These are phyloP conservation scores for Sminthurides aquaticus DNA, from an alignment of 2,888 invertebrate genomes.

Conservation along the genomic window DNA sequence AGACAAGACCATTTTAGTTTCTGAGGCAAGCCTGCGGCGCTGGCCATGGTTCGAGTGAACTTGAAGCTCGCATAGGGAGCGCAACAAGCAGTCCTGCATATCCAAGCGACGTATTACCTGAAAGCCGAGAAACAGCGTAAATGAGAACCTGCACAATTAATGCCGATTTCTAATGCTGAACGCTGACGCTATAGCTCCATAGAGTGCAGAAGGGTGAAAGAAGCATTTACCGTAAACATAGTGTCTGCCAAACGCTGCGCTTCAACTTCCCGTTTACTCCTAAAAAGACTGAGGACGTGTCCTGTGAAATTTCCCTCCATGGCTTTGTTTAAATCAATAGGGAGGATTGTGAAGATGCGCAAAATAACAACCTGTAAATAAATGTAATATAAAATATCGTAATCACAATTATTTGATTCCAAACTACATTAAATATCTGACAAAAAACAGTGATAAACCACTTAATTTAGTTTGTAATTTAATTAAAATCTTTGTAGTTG, in stretches of 20 bases:
- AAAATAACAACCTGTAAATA: constrained; percentile 35
- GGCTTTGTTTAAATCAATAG: constrained; percentile 34
- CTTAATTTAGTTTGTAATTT: too few relatives aligned
- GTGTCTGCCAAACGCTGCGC: constrained; percentile 39
- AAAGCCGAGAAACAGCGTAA: neutral
- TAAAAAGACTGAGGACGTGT: neutral
- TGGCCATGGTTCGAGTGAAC: constrained; percentile 32
- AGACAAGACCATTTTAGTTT: constrained; percentile 38
- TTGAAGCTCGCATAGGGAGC: constrained; percentile 39
- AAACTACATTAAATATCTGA: too few relatives aligned
- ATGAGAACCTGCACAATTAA: neutral
- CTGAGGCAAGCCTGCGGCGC: constrained; percentile 31
- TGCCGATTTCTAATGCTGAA: too few relatives aligned
- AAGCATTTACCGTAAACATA: constrained; percentile 39
- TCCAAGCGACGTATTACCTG: constrained; percentile 39
- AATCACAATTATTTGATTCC: too few relatives aligned
- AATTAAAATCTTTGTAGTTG: too few relatives aligned
- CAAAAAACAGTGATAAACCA: too few relatives aligned
- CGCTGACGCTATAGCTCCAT: too few relatives aligned
- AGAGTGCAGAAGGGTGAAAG: too few relatives aligned
- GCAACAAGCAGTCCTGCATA: constrained; percentile 40
- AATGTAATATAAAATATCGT: constrained; percentile 3
- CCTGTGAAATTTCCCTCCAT: constrained; percentile 26
- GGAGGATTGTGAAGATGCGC: constrained; percentile 34
- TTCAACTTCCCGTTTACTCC: constrained; percentile 30